These are phyloP conservation scores for Drosophila colorata DNA, from an alignment of 2,888 invertebrate species.

Conservation along the genomic window DNA sequence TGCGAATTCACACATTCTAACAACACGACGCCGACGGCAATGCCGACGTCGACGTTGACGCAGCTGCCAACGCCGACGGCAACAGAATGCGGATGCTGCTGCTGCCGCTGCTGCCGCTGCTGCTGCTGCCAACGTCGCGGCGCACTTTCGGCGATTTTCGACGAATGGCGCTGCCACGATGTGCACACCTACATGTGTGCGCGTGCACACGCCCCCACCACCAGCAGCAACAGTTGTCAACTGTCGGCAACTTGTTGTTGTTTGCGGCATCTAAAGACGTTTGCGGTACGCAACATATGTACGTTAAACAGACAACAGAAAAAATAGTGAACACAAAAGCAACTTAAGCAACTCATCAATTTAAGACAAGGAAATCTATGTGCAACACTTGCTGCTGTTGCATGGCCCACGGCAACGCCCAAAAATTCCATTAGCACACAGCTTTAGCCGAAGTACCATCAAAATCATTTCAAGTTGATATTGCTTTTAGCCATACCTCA, in stretches of 20 bases:
- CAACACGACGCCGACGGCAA: slow-evolving; percentile 36
- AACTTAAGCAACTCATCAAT: slow-evolving; percentile 25
- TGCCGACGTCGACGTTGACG: slow-evolving; percentile 30
- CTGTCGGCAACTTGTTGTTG: slow-evolving; percentile 69
- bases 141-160: slow-evolving; percentile 75
- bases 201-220: slow-evolving; percentile 9
- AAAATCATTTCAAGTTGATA: slow-evolving; percentile 48
- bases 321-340: slow-evolving; percentile 5
- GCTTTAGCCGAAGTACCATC: slow-evolving; percentile 26
- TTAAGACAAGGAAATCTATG: slow-evolving; percentile 28
- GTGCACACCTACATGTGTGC: slow-evolving; percentile 19
- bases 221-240: slow-evolving; percentile 71
- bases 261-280: slow-evolving; percentile 36
- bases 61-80: slow-evolving; percentile 26
- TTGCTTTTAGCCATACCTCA: slow-evolving; percentile 33
- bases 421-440: slow-evolving; percentile 42
- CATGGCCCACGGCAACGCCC: slow-evolving; percentile 31
- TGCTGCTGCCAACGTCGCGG: slow-evolving; percentile 55
- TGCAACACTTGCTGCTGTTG: slow-evolving; percentile 2
- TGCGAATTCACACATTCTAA: slow-evolving; percentile 75
- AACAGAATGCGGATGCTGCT: slow-evolving; percentile 46
- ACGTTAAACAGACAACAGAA: background rate
- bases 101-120: no score
- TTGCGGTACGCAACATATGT: slow-evolving; percentile 1
- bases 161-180: slow-evolving; percentile 51